phyloP scores from a whole-genome alignment of 2,113 vertebrate species.

The Vidua macroura region DNA sequence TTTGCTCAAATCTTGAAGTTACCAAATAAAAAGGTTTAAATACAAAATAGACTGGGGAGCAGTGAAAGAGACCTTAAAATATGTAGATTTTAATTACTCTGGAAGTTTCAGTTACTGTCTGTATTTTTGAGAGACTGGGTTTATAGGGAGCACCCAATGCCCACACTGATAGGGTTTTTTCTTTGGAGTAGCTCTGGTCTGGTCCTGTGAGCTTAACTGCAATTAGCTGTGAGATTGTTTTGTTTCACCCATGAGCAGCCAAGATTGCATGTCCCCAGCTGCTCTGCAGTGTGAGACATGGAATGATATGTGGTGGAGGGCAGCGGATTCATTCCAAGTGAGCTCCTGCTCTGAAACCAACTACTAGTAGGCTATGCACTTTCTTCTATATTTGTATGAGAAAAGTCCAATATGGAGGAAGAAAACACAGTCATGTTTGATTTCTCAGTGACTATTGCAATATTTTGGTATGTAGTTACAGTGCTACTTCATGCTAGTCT shows the following conservation, averaged over 20 bases:
- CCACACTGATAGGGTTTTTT: rapidly evolving
- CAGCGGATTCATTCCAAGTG: not conserved
- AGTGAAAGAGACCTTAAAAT: not conserved
- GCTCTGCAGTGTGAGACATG: not conserved
- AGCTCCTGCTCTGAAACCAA: not conserved
- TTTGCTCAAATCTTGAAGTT: not conserved
- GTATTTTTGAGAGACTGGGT: not conserved
- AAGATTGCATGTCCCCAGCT: not conserved
- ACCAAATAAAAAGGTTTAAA: not conserved
- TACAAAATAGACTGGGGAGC: not conserved
- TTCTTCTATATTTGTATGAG: not conserved
- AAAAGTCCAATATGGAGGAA: not conserved
- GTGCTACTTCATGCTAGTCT: not conserved
- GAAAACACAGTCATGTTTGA: not conserved
- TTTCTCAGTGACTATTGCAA: not conserved
- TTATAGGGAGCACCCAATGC: rapidly evolving
- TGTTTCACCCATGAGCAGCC: not conserved
- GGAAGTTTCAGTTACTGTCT: not conserved
- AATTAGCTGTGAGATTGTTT: not conserved
- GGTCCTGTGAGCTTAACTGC: not conserved
- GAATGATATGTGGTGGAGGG: rapidly evolving
- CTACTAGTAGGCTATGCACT: not conserved
- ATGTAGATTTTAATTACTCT: not conserved
- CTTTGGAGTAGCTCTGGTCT: not conserved
- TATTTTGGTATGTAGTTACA: not conserved